phyloP scores from a whole-genome alignment of 1,140 invertebrate genomes.

The Tyrophagus putrescentiae region DNA sequence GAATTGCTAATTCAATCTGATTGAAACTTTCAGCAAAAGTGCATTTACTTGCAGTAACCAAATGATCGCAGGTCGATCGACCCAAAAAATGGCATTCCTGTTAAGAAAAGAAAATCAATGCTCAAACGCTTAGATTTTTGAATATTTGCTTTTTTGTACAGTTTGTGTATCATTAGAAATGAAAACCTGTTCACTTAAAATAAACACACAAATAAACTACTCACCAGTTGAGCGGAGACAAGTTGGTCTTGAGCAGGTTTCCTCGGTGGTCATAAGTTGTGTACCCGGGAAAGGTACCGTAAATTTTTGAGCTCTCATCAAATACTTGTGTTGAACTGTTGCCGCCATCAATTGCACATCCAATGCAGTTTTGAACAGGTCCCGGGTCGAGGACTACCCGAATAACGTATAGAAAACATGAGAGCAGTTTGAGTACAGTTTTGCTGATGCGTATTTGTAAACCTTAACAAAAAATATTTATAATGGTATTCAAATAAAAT shows the following conservation, averaged over 20 bases:
- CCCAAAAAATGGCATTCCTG: constrained; percentile 75
- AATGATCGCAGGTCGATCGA: constrained; percentile 62
- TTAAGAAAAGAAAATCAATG: background rate
- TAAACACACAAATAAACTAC: background rate
- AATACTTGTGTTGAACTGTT: background rate
- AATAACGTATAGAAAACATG: constrained; percentile 87
- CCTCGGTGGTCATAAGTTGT: constrained; percentile 2
- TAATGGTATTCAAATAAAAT: background rate
- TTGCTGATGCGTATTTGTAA: constrained; percentile 91
- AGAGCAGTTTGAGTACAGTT: constrained; percentile 84
- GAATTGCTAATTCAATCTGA: too few species aligned
- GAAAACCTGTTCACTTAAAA: background rate
- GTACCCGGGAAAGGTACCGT: background rate
- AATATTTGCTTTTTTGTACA: background rate
- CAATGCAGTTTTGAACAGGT: constrained; percentile 40
- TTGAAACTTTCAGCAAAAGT: constrained; percentile 4
- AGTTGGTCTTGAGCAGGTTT: background rate
- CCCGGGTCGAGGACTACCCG: constrained; percentile 74
- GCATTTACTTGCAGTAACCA: constrained; percentile 61
- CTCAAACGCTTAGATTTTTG: constrained; percentile 13
- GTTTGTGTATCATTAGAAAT: background rate
- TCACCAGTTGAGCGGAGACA: constrained; percentile 18
- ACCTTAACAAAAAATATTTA: constrained; percentile 53
- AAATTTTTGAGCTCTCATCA: background rate
- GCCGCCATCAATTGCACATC: background rate